phyloP scores from a whole-genome alignment of 2,797 vertebrate species.

The Hemibagrus guttatus region DNA sequence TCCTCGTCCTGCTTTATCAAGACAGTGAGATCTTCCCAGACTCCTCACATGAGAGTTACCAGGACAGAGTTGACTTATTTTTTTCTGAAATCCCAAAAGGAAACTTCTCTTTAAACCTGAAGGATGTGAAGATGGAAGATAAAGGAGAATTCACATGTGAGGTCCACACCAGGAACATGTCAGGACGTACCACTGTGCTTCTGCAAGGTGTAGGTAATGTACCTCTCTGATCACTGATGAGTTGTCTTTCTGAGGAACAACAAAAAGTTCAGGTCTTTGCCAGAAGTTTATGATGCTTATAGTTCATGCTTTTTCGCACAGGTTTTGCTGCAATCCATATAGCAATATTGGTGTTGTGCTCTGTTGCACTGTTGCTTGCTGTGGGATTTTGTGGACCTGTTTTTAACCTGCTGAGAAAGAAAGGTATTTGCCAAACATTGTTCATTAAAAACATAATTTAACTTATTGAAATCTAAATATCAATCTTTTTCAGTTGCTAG shows the following conservation, averaged over 20 bases:
- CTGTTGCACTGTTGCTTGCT: background rate
- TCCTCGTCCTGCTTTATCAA: constrained; percentile 38
- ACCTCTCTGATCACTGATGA: background rate
- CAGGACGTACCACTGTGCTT: background rate
- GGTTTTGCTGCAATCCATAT: constrained; percentile 16
- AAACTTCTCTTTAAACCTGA: constrained; percentile 49
- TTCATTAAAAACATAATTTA: background rate
- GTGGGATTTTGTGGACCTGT: constrained; percentile 21
- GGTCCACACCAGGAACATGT: constrained; percentile 7
- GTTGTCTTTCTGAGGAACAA: background rate
- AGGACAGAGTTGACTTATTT: constrained; percentile 1
- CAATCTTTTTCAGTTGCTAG: background rate
- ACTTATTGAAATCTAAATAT: background rate
- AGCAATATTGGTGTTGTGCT: constrained; percentile 11
- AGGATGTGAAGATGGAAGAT: constrained; percentile 37
- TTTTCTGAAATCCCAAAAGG: constrained; percentile 32
- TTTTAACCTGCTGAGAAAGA: constrained; percentile 14
- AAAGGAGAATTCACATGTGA: constrained; percentile 47
- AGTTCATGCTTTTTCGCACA: constrained; percentile 9
- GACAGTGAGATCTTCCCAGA: background rate
- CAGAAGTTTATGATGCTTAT: background rate
- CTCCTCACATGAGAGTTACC: constrained; percentile 23
- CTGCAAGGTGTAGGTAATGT: constrained; percentile 36
- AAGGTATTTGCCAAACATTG: background rate
- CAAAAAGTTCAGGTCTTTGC: background rate